Evolutionary conservation across 2,888 invertebrate genomes (phyloP).

Genomic region (Sympetrum striolatum): DNA sequence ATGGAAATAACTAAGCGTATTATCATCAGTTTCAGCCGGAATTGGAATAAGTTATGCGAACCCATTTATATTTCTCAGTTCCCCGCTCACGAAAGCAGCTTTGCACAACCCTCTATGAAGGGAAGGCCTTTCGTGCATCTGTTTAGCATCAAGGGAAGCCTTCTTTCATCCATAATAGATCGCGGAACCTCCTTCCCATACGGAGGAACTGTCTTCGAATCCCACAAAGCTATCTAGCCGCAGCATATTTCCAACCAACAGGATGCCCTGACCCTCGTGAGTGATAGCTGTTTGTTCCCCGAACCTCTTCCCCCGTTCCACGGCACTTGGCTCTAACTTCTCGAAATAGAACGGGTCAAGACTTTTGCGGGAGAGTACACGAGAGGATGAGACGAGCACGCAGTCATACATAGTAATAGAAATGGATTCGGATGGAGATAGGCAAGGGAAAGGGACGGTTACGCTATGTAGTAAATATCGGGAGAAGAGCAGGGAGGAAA

Average conservation of each 20-base stretch:
- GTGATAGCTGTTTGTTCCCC: background rate
- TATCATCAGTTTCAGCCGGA: background rate
- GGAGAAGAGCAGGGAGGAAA: background rate
- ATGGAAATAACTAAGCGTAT: background rate
- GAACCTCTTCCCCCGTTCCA: background rate
- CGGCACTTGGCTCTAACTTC: background rate
- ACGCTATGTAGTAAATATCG: background rate
- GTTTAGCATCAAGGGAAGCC: background rate
- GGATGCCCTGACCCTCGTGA: background rate
- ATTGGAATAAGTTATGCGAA: background rate
- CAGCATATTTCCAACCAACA: background rate
- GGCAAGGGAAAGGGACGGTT: background rate
- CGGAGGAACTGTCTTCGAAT: background rate
- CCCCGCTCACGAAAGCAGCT: background rate
- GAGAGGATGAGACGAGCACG: background rate
- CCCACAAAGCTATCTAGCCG: background rate
- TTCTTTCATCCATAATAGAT: background rate
- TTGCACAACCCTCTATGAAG: background rate
- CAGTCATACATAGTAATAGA: background rate
- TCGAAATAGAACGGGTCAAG: background rate
- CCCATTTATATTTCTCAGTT: background rate
- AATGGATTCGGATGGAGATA: background rate
- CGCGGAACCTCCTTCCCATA: background rate
- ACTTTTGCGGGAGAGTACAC: background rate
- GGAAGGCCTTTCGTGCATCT: background rate